Percentiles rank a stretch among this genome's conserved stretches.
Evolutionary conservation across 2,113 vertebrate genomes (phyloP).

Genomic region (Mormyrus lacerda): DNA sequence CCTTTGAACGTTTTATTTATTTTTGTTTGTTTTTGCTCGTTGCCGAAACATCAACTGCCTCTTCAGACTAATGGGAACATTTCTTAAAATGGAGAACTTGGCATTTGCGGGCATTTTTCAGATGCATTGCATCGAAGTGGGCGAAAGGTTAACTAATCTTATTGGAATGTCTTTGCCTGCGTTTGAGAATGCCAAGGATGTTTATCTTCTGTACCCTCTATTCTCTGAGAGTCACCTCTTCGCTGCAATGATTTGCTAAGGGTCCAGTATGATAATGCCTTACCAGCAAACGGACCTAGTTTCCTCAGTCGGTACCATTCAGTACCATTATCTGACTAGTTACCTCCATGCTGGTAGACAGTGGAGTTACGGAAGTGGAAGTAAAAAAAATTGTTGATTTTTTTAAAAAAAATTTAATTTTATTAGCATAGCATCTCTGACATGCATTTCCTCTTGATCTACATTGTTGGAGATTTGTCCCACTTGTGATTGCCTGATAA

Average conservation of each 20-base stretch:
- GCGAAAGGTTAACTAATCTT: background rate
- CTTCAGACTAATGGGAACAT: background rate
- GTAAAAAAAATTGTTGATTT: background rate
- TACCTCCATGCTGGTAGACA: background rate
- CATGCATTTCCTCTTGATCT: background rate
- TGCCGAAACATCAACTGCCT: background rate
- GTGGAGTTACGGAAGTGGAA: background rate
- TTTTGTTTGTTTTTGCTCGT: background rate
- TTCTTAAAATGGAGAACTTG: background rate
- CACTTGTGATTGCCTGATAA: slow-evolving; percentile 9
- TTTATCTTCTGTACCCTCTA: background rate
- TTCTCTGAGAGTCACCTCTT: background rate
- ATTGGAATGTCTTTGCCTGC: background rate
- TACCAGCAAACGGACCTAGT: background rate
- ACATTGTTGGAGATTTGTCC: background rate
- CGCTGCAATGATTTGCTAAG: background rate
- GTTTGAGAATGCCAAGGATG: slow-evolving; percentile 6
- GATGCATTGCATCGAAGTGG: background rate
- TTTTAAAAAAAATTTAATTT: background rate
- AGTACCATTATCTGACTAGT: background rate
- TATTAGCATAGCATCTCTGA: background rate
- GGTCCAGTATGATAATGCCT: background rate
- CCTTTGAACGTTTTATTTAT: background rate
- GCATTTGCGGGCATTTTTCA: background rate
- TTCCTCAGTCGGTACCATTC: background rate